Evolutionary conservation across 1,140 invertebrate genomes (phyloP).

Genomic region (Patella vulgata): DNA sequence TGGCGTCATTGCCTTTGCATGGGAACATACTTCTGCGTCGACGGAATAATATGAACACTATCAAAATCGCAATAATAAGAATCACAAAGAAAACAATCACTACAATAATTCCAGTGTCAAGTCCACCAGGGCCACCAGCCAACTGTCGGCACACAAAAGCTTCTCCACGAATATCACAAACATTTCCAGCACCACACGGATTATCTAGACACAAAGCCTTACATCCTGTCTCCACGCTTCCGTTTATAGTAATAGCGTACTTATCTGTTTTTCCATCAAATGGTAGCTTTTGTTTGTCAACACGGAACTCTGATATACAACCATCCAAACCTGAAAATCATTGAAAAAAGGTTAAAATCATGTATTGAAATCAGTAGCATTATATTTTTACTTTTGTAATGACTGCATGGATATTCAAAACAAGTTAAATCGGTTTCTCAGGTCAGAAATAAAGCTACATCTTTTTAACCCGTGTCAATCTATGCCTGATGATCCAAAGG

Average conservation of each 20-base stretch:
- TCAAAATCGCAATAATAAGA: conserved; percentile 75
- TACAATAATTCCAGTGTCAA: conserved; percentile 53
- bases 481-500: no score
- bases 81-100: conserved; percentile 59
- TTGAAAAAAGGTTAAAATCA: background rate
- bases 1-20: background rate
- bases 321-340: conserved; percentile 79
- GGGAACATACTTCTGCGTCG: conserved; percentile 71
- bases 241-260: conserved; percentile 42
- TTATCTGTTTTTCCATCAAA: conserved; percentile 77
- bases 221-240: conserved; percentile 40
- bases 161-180: conserved; percentile 35
- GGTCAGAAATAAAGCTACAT: no score
- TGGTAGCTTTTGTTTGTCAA: conserved; percentile 89
- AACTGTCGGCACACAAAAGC: conserved; percentile 65
- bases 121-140: conserved; percentile 11
- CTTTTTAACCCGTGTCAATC: no score
- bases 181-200: conserved; percentile 31
- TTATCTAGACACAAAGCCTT: conserved; percentile 41
- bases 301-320: conserved; percentile 87
- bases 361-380: background rate
- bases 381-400: background rate
- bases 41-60: conserved; percentile 92
- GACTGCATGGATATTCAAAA: background rate
- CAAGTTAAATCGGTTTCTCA: background rate